Percentiles rank a stretch among this genome's conserved stretches.
phyloP scores from a whole-genome alignment of 35 echinoderm and acorn worm species.

The Apostichopus parvimensis region DNA sequence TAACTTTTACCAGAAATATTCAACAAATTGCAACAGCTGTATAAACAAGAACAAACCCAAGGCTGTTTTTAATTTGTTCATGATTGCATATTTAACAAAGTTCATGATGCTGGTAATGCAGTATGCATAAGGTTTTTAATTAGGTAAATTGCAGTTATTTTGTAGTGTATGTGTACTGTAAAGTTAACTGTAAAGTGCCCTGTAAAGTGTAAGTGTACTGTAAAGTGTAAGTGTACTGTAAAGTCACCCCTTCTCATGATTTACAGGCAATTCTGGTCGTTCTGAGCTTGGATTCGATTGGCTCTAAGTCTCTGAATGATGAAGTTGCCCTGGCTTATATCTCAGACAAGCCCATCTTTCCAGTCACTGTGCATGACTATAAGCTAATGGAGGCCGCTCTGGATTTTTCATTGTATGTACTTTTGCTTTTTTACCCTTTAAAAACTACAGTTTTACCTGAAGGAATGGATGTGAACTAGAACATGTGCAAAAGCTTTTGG shows the following conservation, averaged over 20 bases:
- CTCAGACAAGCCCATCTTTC: constrained; percentile 92
- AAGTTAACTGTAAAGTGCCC: background rate
- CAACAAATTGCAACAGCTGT: too few species aligned
- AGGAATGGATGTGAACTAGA: too few species aligned
- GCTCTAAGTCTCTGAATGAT: constrained; percentile 59
- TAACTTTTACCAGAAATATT: too few species aligned
- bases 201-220: background rate
- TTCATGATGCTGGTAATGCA: background rate
- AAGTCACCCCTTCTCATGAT: background rate
- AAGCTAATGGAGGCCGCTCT: constrained; percentile 52
- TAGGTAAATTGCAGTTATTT: background rate
- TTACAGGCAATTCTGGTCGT: constrained; percentile 65
- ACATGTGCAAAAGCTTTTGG: too few species aligned
- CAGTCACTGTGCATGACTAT: constrained; percentile 67
- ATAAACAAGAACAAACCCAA: too few species aligned
- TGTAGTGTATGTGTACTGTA: background rate
- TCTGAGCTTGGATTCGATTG: constrained; percentile 61
- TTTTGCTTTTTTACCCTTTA: background rate
- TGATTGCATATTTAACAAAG: background rate
- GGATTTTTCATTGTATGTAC: constrained; percentile 83
- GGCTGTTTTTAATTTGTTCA: too few species aligned
- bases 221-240: background rate
- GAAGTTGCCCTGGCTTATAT: constrained; percentile 85
- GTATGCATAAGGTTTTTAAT: background rate
- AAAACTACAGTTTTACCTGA: too few species aligned